Evolutionary conservation across 2,888 invertebrate species (phyloP).

Genomic region (Rutpela maculata): DNA sequence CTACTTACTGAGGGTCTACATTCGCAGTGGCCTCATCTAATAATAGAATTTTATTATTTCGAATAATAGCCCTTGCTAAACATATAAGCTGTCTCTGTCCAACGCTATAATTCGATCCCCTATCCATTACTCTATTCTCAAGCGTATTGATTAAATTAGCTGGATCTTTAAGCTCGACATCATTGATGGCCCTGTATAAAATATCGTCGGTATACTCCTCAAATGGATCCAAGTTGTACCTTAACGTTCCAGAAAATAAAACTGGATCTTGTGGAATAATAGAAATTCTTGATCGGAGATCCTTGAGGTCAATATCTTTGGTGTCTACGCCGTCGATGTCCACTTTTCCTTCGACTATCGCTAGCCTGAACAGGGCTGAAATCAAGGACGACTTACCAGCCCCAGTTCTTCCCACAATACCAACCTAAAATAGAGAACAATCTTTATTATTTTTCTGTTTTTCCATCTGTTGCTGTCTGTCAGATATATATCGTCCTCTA

Average conservation of each 20-base stretch:
- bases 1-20: slow-evolving; percentile 84
- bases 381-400: slow-evolving; percentile 91
- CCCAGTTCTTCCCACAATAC: slow-evolving; percentile 77
- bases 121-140: slow-evolving; percentile 78
- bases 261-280: slow-evolving; percentile 96
- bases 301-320: slow-evolving; percentile 83
- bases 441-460: background rate
- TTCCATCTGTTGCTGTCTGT: no score
- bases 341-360: slow-evolving; percentile 86
- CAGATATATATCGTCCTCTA: no score
- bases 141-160: slow-evolving; percentile 79
- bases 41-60: slow-evolving; percentile 86
- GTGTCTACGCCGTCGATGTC: slow-evolving; percentile 86
- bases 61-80: slow-evolving; percentile 88
- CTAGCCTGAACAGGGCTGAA: slow-evolving; percentile 88
- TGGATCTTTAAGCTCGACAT: slow-evolving; percentile 85
- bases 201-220: slow-evolving; percentile 82
- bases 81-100: slow-evolving; percentile 93
- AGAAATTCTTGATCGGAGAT: slow-evolving; percentile 87
- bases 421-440: slow-evolving; percentile 68
- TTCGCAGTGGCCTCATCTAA: slow-evolving; percentile 95
- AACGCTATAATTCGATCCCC: slow-evolving; percentile 89
- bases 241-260: slow-evolving; percentile 88
- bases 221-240: slow-evolving; percentile 92
- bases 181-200: slow-evolving; percentile 86